These are phyloP conservation scores for Anthonomus grandis DNA, from an alignment of 1,140 invertebrate species.

Conservation along the genomic window DNA sequence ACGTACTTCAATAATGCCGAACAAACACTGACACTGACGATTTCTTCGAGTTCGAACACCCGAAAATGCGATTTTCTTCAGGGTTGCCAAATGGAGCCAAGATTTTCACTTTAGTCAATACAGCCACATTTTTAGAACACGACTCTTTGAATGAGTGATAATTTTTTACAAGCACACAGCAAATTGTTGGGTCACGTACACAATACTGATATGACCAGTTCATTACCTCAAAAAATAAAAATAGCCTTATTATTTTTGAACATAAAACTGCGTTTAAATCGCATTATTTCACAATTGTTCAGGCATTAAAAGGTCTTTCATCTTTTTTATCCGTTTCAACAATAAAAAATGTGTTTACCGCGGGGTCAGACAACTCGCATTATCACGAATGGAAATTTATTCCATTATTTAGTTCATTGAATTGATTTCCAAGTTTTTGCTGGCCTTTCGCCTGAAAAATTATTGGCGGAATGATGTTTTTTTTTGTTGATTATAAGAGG, in stretches of 20 bases:
- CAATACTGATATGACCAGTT: too few species aligned
- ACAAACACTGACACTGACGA: conserved; percentile 9
- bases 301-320: conserved; percentile 7
- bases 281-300: background rate
- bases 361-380: conserved; percentile 1
- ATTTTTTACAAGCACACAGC: too few species aligned
- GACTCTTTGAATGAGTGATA: too few species aligned
- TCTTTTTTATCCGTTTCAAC: conserved; percentile 8
- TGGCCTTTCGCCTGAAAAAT: background rate
- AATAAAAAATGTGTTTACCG: conserved; percentile 7
- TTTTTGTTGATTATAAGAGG: background rate
- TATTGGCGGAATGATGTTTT: background rate
- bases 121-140: too few species aligned
- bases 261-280: conserved; percentile 1
- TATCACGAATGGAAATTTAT: conserved; percentile 8
- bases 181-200: too few species aligned
- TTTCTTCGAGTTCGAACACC: conserved; percentile 10
- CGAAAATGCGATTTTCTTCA: conserved; percentile 9
- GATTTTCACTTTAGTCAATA: too few species aligned
- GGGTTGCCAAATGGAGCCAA: conserved; percentile 1
- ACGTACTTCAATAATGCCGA: background rate
- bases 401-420: conserved; percentile 11
- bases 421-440: background rate
- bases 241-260: background rate
- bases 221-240: too few species aligned